Evolutionary conservation across 2,888 invertebrate genomes (phyloP).

Genomic region (Meiosimyza platycephala): DNA sequence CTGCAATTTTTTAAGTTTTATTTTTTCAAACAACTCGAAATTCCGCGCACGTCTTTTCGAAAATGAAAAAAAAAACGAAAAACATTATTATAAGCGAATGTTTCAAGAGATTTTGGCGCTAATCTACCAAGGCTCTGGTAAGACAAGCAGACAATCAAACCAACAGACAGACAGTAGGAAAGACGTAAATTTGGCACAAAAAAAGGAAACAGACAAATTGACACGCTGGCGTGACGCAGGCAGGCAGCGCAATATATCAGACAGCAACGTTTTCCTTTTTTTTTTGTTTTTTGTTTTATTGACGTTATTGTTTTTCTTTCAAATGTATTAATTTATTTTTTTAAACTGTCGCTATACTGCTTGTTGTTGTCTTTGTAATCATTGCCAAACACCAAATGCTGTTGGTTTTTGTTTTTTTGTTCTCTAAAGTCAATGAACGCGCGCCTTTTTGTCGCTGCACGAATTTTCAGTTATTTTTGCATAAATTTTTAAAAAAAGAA

Average conservation of each 20-base stretch:
- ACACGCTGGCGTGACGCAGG: not conserved
- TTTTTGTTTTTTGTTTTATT: conserved; percentile 1
- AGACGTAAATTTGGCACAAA: conserved; percentile 1
- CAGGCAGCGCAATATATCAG: not conserved
- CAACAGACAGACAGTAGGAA: conserved; percentile 21
- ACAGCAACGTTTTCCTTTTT: not conserved
- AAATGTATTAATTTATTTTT: too few relatives aligned
- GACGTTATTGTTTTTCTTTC: not conserved
- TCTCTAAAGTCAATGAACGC: too few relatives aligned
- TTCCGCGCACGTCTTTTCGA: conserved; percentile 11
- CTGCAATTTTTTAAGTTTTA: too few relatives aligned
- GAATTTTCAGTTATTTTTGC: too few relatives aligned
- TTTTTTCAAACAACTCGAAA: not conserved
- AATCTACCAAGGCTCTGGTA: not conserved
- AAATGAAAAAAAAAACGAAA: not conserved
- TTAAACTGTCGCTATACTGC: too few relatives aligned
- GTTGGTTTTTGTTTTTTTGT: too few relatives aligned
- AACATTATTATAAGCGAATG: not conserved
- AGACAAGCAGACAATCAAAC: conserved; percentile 15
- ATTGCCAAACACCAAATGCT: too few relatives aligned
- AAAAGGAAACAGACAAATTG: not conserved
- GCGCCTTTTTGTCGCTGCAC: too few relatives aligned
- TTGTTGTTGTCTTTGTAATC: too few relatives aligned
- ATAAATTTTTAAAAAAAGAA: too few relatives aligned
- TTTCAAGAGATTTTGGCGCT: not conserved